Evolutionary conservation across 2,797 vertebrate genomes (phyloP), one percentile per base, ranked within the genome.

Genomic region (Enteromius radiatus): DNA sequence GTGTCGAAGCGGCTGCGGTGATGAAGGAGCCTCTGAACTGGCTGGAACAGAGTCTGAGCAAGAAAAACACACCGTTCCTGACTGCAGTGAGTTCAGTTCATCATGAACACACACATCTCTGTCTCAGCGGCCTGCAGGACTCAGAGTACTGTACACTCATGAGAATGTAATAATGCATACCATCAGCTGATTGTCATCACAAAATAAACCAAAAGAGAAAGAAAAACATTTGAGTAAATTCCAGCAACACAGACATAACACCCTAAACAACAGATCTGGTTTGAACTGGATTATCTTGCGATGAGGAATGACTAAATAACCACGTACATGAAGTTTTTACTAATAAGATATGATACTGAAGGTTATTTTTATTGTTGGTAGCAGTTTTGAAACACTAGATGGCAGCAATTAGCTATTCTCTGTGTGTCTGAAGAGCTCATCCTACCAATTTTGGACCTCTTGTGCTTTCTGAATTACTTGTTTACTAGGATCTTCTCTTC

Each of bases 41-140:
- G 86, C 88, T 98, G 81, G 95, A 97, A 78, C 95, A 95, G 87
- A 94, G 87, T 79, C 88, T 98, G 88, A 92, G 85, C 85, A 92
- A 93, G 71, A 92, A 84, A 5, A 90, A 83, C 76, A 88, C 84
- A 2, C 80, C 91, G 45, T 97, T 94, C 90, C 88, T 98, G 33
- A 92, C 93, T 0, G 94, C 94, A 88, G 97, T 98, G 92, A 91
- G 91, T 56, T 21, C 10, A n/a, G 47, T 5, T 9, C 71, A 17
- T 31, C 49, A 54, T 14, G 5, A 33, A n/a, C 47, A 21, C 43
- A 31, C 41, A 10, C 14, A 65, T 9, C 4, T 26, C 10, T 4
- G 54, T 59, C 54, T 12, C n/a, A 5, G 10, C 3, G n/a, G n/a
- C n/a, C 10, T 23, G 2, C n/a, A 26, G 54, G 10, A n/a, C n/a